Evolutionary conservation across 2,797 vertebrate genomes (phyloP), one percentile per base, ranked within the genome.

Genomic region (Pantherophis vulpinus): DNA sequence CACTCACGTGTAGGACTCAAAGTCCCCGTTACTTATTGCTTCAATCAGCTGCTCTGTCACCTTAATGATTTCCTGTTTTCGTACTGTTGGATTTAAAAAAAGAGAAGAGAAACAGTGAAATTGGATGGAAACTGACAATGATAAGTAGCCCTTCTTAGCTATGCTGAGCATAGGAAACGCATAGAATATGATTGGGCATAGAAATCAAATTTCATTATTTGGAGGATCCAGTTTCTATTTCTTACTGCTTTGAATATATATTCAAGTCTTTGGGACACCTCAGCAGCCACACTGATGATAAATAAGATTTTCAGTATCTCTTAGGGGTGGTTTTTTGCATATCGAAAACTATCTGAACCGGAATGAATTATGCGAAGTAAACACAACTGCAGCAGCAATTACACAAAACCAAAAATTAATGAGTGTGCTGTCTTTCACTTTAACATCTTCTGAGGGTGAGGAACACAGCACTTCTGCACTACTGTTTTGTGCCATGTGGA

Each of bases 1-100:
- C 92, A 98, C 99, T 98, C 97, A 99, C 99, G 99, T 99, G 98
- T 99, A 99, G 95, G 98, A 99, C 97, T 99, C 99, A 94, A 99
- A 99, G 97, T 99, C 99, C 56, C 99, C 99, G 1, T 99, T 99
- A 98, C 99, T 99, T 98, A 99, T 99, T 86, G 99, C 99, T 98
- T 99, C 99, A 0, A 99, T 99, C 95, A 99, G 98, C 96, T 99
- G 99, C 95, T 99, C 99, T 3, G 99, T 99, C 92, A 99, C 99
- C 97, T 99, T 99, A 96, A 99, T 99, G 96, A 99, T 99, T 97
- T 99, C 99, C 97, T 99, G 99, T 94, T 99, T 99, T 95, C 99
- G 98, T 97, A 98, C 99, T 99, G 98, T 92, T 93, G 96, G 92
- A 94, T 96, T 87, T 93, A 97, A 93, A 23, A 95, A 94, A 94